phyloP scores from a whole-genome alignment of 2,113 vertebrate species.

The Hippocampus zosterae region DNA sequence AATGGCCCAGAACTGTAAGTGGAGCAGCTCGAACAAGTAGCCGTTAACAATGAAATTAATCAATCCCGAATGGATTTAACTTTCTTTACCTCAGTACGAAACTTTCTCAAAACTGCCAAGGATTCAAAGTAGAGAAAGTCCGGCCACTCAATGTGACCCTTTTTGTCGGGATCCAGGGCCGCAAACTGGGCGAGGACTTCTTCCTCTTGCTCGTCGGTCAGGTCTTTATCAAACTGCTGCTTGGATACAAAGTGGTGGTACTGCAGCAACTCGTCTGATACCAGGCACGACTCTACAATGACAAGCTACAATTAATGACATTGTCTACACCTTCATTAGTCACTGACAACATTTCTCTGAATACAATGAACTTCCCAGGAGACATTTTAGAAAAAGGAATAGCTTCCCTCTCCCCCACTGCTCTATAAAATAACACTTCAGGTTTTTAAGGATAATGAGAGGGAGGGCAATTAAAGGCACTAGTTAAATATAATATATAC shows the following conservation, averaged over 20 bases:
- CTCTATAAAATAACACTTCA: background rate
- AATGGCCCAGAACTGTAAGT: no score
- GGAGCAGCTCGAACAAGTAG: background rate
- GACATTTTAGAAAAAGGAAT: constrained; percentile 16
- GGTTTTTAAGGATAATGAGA: background rate
- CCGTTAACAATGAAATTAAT: background rate
- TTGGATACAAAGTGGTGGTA: constrained; percentile 89
- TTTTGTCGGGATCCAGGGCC: constrained; percentile 83
- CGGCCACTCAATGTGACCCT: constrained; percentile 84
- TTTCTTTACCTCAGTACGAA: constrained; percentile 81
- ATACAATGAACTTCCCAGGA: constrained; percentile 38
- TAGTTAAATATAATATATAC: background rate
- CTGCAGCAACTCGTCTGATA: constrained; percentile 87
- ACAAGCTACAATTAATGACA: constrained; percentile 40
- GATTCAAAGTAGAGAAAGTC: constrained; percentile 94
- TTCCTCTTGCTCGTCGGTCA: constrained; percentile 83
- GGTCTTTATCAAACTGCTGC: constrained; percentile 79
- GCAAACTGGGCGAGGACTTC: constrained; percentile 84
- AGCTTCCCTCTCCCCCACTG: constrained; percentile 2
- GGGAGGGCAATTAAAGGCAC: background rate
- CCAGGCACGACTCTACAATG: constrained; percentile 81
- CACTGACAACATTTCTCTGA: constrained; percentile 14
- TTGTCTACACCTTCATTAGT: constrained; percentile 31
- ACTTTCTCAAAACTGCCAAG: constrained; percentile 81
- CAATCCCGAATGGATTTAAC: background rate